A percentile compares a stretch with the other conserved stretches of the same genome.
phyloP scores from a whole-genome alignment of 2,797 vertebrate species.

The Menidia menidia region DNA sequence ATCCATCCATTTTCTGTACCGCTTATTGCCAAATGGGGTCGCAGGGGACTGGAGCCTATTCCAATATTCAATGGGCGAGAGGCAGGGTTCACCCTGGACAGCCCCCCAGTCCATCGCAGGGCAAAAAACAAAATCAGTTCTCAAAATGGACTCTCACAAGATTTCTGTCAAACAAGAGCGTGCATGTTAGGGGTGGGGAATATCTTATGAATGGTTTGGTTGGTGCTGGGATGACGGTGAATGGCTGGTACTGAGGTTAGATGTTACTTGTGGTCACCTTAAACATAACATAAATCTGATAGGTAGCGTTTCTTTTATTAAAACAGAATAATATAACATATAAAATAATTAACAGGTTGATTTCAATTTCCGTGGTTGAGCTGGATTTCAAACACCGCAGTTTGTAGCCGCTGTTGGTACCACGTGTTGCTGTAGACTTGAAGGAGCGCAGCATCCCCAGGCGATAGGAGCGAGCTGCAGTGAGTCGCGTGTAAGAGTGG shows the following conservation, averaged over 20 bases:
- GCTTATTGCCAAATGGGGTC: too few species aligned
- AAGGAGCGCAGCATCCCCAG: conserved; percentile 14
- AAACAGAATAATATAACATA: neutral
- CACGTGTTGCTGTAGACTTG: conserved; percentile 59
- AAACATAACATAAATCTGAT: conserved; percentile 19
- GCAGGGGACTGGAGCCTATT: too few species aligned
- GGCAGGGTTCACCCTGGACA: too few species aligned
- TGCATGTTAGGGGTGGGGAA: conserved; percentile 34
- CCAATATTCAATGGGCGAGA: too few species aligned
- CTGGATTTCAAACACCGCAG: conserved; percentile 32
- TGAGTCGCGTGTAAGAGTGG: conserved; percentile 32
- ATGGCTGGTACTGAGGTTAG: conserved; percentile 26
- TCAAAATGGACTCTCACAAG: conserved; percentile 4
- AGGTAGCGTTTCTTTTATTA: conserved; percentile 47
- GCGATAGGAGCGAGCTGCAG: conserved; percentile 39
- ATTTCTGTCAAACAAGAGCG: conserved; percentile 63
- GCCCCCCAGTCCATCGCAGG: too few species aligned
- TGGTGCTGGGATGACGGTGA: conserved; percentile 40
- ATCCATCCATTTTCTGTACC: neutral
- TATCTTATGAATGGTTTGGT: conserved; percentile 69
- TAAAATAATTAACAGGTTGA: too few species aligned
- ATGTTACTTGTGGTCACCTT: conserved; percentile 40
- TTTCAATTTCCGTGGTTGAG: conserved; percentile 30
- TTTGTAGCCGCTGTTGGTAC: conserved; percentile 35
- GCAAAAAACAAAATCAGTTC: too few species aligned